Evolutionary conservation across 2,113 vertebrate genomes (phyloP).

Genomic region (Cottus gobio): DNA sequence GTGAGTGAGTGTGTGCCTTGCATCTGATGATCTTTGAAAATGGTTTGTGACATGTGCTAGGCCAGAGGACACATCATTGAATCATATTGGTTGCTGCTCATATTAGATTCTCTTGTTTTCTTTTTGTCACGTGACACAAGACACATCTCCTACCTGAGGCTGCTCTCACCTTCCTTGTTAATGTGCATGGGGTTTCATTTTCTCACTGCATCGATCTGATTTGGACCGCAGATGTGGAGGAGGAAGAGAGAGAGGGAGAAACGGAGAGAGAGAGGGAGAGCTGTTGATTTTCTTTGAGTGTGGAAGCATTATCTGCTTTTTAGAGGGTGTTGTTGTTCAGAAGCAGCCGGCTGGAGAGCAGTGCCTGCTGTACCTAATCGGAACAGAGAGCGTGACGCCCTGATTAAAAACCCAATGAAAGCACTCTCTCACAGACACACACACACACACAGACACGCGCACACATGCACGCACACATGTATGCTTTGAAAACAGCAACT

Average conservation of each 20-base stretch:
- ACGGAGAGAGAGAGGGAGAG: constrained; percentile 10
- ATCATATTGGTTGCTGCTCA: constrained; percentile 61
- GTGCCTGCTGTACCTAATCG: constrained; percentile 70
- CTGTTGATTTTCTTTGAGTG: constrained; percentile 64
- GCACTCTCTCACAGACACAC: constrained; percentile 23
- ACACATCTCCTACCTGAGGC: constrained; percentile 59
- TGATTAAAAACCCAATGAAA: constrained; percentile 76
- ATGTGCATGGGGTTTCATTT: constrained; percentile 59
- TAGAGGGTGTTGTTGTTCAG: constrained; percentile 62
- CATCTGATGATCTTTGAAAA: constrained; percentile 61
- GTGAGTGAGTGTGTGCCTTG: not conserved
- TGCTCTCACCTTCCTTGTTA: constrained; percentile 48
- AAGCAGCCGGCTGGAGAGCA: constrained; percentile 66
- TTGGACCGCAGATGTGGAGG: constrained; percentile 21
- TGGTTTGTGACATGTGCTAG: constrained; percentile 55
- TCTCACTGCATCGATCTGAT: constrained; percentile 67
- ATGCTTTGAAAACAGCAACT: constrained; percentile 14
- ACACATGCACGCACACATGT: not conserved
- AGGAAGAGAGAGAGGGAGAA: not conserved
- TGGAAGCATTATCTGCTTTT: constrained; percentile 66
- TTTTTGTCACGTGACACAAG: constrained; percentile 50
- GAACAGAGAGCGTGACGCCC: constrained; percentile 65
- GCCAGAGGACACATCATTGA: constrained; percentile 66
- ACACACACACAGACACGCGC: constrained; percentile 19
- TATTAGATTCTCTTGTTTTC: constrained; percentile 66